Evolutionary conservation across 1,140 invertebrate genomes (phyloP).

Genomic region (Ylistrum balloti): DNA sequence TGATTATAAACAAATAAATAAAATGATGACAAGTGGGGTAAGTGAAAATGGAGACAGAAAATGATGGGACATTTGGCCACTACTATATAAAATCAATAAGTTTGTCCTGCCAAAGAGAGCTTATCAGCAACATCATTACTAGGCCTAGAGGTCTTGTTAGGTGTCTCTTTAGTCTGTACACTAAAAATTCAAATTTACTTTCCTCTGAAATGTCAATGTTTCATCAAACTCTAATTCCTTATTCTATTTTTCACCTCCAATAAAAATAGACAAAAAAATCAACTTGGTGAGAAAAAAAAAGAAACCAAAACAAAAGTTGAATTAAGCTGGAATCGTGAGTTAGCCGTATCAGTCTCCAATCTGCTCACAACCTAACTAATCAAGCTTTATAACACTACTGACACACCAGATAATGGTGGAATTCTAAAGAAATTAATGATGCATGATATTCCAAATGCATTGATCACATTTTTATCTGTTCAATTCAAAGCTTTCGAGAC

Average conservation of each 20-base stretch:
- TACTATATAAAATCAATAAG: no score
- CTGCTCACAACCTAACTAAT: background rate
- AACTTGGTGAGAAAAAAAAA: background rate
- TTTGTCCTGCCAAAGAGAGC: background rate
- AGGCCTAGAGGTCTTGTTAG: no score
- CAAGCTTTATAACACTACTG: background rate
- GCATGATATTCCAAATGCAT: slow-evolving; percentile 38
- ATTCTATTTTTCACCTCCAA: background rate
- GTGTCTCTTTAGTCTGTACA: background rate
- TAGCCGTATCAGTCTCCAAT: background rate
- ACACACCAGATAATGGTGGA: background rate
- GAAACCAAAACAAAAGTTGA: background rate
- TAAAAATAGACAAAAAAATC: background rate
- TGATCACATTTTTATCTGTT: slow-evolving; percentile 19
- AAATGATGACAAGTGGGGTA: no score
- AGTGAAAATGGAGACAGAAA: no score
- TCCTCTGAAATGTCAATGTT: no score
- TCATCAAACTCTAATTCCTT: background rate
- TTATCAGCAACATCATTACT: background rate
- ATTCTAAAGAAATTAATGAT: slow-evolving; percentile 9
- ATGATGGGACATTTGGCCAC: no score
- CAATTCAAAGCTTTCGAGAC: background rate
- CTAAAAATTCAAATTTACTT: background rate
- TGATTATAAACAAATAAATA: no score
- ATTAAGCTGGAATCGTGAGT: background rate